A percentile compares a stretch with the other conserved stretches of the same genome.
These are phyloP conservation scores for Ganaspis sp. DNA, from an alignment of 1,140 invertebrate genomes.

Conservation along the genomic window DNA sequence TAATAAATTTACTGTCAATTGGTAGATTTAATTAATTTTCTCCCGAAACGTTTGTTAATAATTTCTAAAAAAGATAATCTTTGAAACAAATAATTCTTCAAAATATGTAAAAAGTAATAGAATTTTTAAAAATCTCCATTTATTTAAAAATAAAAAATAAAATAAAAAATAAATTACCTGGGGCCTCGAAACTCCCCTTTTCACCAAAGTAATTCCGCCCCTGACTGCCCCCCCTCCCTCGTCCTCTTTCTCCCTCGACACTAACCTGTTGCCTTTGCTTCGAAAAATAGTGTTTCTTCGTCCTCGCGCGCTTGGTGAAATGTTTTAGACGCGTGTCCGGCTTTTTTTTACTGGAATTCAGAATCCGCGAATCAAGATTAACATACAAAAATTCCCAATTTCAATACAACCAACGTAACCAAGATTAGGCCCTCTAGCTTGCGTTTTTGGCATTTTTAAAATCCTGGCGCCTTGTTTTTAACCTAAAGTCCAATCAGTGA, in stretches of 20 bases:
- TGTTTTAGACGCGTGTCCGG: background rate
- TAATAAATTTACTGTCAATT: no score
- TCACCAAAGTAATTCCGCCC: background rate
- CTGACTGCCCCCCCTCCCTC: background rate
- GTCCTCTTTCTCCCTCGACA: background rate
- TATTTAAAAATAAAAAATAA: no score
- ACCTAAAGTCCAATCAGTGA: background rate
- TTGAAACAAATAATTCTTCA: no score
- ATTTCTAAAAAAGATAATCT: no score
- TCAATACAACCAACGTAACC: background rate
- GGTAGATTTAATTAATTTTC: no score
- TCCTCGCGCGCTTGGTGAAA: conserved; percentile 3
- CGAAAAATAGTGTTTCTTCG: conserved; percentile 6
- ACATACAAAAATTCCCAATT: background rate
- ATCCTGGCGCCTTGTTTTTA: background rate
- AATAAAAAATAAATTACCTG: background rate
- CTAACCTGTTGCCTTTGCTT: conserved; percentile 16
- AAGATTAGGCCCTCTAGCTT: background rate
- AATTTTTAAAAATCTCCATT: no score
- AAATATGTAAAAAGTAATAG: no score
- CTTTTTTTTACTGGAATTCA: background rate
- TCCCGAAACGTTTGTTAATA: no score
- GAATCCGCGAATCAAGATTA: background rate
- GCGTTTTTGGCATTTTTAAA: no score
- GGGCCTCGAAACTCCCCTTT: background rate